A percentile compares a stretch with the other conserved stretches of the same genome.
Conservation (phyloP, 1,140 invertebrate genomes). For the Neelides sp. region DNA sequence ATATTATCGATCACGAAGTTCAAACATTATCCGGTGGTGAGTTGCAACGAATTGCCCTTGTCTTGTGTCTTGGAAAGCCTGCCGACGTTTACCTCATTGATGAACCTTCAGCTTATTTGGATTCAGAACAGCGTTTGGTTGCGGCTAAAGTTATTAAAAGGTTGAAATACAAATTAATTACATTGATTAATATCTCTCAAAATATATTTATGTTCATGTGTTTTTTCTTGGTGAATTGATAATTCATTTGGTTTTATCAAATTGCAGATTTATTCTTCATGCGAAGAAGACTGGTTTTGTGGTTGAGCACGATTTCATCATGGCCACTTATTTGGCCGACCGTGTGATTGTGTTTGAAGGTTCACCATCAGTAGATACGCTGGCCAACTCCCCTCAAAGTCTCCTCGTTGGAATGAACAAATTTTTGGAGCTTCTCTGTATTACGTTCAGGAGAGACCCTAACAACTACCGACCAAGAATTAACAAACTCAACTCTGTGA, state of each 20-base stretch:
- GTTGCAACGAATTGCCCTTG: slow-evolving; percentile 90
- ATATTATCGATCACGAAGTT: slow-evolving; percentile 97
- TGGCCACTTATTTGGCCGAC: slow-evolving; percentile 98
- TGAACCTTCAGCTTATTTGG: slow-evolving; percentile 97
- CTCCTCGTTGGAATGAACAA: slow-evolving; percentile 95
- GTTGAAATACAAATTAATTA: slow-evolving; percentile 39
- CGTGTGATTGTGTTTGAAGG: slow-evolving; percentile 98
- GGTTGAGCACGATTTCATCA: slow-evolving; percentile 99
- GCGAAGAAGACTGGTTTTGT: slow-evolving; percentile 99
- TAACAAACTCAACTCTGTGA: slow-evolving; percentile 92
- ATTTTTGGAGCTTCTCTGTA: slow-evolving; percentile 90
- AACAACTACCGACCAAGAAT: slow-evolving; percentile 97
- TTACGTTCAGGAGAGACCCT: slow-evolving; percentile 96
- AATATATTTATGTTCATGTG: too few species aligned
- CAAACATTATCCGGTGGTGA: slow-evolving; percentile 99
- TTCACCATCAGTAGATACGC: slow-evolving; percentile 69
- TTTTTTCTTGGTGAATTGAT: not conserved
- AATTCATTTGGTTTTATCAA: slow-evolving; percentile 21
- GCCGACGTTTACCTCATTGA: slow-evolving; percentile 99
- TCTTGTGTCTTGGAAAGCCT: slow-evolving; percentile 92
- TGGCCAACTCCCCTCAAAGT: slow-evolving; percentile 83
- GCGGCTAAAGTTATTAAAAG: slow-evolving; percentile 98
- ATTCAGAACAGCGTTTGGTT: slow-evolving; percentile 99
- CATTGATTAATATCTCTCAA: not conserved
- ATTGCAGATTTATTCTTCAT: slow-evolving; percentile 85